A percentile compares a stretch with the other conserved stretches of the same genome.
Evolutionary conservation across 2,888 invertebrate genomes (phyloP).

Genomic region (Sicus ferrugineus): DNA sequence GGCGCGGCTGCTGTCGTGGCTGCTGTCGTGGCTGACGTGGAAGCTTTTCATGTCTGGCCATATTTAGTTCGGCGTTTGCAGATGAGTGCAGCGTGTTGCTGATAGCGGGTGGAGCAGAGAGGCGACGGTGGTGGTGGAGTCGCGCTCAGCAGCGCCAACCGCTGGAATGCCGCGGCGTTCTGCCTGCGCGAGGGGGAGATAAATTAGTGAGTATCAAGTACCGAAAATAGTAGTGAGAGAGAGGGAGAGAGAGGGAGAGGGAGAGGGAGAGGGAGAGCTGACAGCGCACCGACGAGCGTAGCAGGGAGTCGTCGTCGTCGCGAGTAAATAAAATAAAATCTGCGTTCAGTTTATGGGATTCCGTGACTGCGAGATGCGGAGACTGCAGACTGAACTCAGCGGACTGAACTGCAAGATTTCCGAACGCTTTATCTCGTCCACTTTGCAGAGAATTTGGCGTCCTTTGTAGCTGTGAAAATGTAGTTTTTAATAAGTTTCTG

Average conservation of each 20-base stretch:
- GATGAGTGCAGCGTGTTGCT: constrained; percentile 6
- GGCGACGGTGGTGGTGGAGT: background rate
- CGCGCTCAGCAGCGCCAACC: background rate
- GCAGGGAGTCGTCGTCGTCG: too few species aligned
- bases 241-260: too few species aligned
- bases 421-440: too few species aligned
- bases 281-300: too few species aligned
- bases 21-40: background rate
- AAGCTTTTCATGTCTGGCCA: constrained; percentile 25
- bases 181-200: background rate
- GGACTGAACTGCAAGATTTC: too few species aligned
- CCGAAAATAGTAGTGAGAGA: background rate
- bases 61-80: constrained; percentile 27
- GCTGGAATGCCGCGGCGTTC: background rate
- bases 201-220: background rate
- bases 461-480: too few species aligned
- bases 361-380: too few species aligned
- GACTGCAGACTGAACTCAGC: too few species aligned
- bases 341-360: too few species aligned
- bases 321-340: too few species aligned
- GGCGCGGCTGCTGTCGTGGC: background rate
- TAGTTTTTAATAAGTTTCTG: too few species aligned
- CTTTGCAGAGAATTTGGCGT: too few species aligned
- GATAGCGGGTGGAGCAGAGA: constrained; percentile 17
- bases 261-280: background rate